Percentiles rank a stretch among this genome's conserved stretches.
Conservation (phyloP, 2,797 vertebrate genomes). For the Ctenosaura bakeri region DNA sequence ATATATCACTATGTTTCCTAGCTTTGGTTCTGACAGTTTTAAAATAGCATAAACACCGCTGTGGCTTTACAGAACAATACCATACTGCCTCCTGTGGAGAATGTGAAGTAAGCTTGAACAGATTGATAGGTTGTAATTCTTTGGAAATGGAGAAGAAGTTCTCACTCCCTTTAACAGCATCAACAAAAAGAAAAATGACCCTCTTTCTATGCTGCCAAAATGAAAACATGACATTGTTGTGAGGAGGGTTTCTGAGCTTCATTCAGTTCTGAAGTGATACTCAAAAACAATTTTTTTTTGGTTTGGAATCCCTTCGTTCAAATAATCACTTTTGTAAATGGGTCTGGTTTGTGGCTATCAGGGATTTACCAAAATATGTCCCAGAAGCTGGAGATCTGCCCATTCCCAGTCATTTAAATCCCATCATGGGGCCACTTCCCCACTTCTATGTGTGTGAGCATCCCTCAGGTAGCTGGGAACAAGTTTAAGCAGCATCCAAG, state of each 20-base stretch:
- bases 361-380: too few species aligned
- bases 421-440: too few species aligned
- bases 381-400: too few species aligned
- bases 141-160: neutral
- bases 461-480: neutral
- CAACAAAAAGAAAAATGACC: neutral
- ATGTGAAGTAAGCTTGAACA: neutral
- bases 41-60: neutral
- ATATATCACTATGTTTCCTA: neutral
- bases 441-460: too few species aligned
- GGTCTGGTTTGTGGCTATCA: too few species aligned
- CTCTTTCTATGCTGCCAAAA: neutral
- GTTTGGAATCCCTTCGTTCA: neutral
- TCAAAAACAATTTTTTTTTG: neutral
- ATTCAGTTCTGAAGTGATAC: neutral
- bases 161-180: neutral
- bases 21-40: conserved; percentile 1
- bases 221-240: neutral
- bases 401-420: too few species aligned
- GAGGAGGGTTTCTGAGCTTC: too few species aligned
- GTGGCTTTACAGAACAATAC: neutral
- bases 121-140: neutral
- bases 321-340: too few species aligned
- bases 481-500: too few species aligned
- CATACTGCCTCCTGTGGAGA: neutral